Conservation (phyloP, 2,113 vertebrate species). For the Hyla sarda region DNA sequence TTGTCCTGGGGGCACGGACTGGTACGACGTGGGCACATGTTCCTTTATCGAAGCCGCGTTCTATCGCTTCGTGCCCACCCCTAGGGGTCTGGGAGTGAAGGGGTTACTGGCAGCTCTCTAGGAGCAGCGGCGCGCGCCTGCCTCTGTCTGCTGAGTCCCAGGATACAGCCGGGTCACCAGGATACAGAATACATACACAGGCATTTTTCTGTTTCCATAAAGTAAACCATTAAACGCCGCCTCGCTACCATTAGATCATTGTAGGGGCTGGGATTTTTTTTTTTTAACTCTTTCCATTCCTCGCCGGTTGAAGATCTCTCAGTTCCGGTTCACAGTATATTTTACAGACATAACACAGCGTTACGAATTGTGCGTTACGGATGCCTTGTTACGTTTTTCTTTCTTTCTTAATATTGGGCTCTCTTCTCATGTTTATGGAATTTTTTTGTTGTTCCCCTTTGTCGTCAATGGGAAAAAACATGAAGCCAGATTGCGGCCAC, state of each 20-base stretch:
- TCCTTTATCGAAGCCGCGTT: neutral
- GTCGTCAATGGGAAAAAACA: neutral
- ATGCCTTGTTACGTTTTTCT: neutral
- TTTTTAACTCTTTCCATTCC: neutral
- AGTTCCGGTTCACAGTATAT: neutral
- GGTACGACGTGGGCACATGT: neutral
- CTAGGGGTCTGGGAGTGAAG: neutral
- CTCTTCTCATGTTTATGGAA: too few species aligned
- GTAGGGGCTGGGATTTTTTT: neutral
- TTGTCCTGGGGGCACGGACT: neutral
- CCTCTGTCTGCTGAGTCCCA: slow-evolving; percentile 29
- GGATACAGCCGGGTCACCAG: slow-evolving; percentile 39
- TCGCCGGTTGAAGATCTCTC: too few species aligned
- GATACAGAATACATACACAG: slow-evolving; percentile 34
- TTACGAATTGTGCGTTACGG: neutral
- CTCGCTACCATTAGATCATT: neutral
- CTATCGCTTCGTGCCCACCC: neutral
- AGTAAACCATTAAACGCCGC: slow-evolving; percentile 12
- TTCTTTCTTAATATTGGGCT: neutral
- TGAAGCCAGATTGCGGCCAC: neutral
- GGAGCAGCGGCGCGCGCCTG: slow-evolving; percentile 11
- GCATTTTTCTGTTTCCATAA: slow-evolving; percentile 13
- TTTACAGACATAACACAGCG: too few species aligned
- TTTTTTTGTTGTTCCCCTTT: neutral
- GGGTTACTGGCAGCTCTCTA: slow-evolving; percentile 30